These are phyloP conservation scores for Acromyrmex charruanus DNA, from an alignment of 1,140 invertebrate species.

Conservation along the genomic window DNA sequence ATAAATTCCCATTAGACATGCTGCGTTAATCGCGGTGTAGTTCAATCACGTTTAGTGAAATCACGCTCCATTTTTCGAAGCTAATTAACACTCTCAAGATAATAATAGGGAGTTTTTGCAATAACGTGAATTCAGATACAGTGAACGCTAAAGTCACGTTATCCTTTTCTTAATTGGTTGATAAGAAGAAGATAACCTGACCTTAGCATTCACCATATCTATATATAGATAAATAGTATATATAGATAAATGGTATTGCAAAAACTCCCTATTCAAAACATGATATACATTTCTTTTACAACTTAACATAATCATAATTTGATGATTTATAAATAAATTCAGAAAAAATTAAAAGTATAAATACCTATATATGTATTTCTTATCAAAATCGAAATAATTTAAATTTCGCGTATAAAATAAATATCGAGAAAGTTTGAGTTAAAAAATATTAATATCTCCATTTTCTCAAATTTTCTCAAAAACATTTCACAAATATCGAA, in stretches of 20 bases:
- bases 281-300: not conserved
- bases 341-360: not conserved
- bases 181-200: too few species aligned
- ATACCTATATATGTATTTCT: not conserved
- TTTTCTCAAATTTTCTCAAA: not conserved
- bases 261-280: not conserved
- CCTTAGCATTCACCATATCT: too few species aligned
- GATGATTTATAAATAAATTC: not conserved
- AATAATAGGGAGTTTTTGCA: not conserved
- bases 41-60: conserved; percentile 23
- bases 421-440: not conserved
- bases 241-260: too few species aligned
- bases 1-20: conserved; percentile 1
- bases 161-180: too few species aligned
- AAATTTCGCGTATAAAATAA: not conserved
- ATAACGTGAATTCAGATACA: too few species aligned
- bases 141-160: too few species aligned
- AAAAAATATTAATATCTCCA: not conserved
- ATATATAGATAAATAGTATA: too few species aligned
- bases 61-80: not conserved
- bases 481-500: not conserved
- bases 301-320: not conserved
- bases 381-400: not conserved
- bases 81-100: not conserved
- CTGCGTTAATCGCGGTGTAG: not conserved